phyloP scores from a whole-genome alignment of 1,140 invertebrate species.

The Cotesia chilonis region DNA sequence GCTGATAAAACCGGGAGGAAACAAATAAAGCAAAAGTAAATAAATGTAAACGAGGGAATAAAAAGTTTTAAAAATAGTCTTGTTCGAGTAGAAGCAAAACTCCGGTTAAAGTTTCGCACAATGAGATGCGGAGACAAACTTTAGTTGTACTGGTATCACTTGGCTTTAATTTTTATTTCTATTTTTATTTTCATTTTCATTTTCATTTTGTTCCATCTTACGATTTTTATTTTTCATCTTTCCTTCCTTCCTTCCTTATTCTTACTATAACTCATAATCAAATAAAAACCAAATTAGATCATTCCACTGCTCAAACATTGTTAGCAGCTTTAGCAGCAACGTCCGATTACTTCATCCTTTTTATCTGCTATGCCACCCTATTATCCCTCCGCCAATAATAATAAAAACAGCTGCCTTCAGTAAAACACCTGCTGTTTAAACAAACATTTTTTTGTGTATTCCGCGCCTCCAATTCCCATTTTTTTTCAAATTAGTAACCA shows the following conservation, averaged over 20 bases:
- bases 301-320: constrained; percentile 7
- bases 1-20: no score
- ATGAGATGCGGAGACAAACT: constrained; percentile 18
- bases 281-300: constrained; percentile 15
- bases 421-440: neutral
- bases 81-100: neutral
- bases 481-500: no score
- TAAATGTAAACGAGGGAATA: no score
- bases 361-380: neutral
- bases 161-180: neutral
- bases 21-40: no score
- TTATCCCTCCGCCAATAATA: neutral
- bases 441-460: neutral
- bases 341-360: neutral
- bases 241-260: constrained; percentile 14
- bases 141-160: constrained; percentile 8
- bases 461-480: no score
- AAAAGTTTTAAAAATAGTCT: no score
- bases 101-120: neutral
- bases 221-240: neutral
- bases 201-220: no score
- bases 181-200: no score
- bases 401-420: neutral
- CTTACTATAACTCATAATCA: constrained; percentile 1
- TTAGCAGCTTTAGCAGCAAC: constrained; percentile 11